A percentile compares a stretch with the other conserved stretches of the same genome.
phyloP scores from a whole-genome alignment of 2,113 vertebrate species.

The Emydura subglobosa region DNA sequence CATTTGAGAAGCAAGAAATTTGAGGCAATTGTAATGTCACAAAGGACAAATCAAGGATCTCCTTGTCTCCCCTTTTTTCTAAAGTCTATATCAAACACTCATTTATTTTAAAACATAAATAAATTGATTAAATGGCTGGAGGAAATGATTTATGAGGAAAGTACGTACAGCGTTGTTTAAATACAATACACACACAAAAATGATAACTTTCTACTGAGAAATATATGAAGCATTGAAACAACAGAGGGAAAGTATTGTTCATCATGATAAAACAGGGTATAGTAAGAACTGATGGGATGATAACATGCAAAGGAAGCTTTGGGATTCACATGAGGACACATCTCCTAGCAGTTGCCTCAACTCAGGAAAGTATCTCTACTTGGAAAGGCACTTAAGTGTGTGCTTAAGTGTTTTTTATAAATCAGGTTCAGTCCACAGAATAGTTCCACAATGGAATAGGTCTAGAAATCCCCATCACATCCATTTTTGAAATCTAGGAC shows the following conservation, averaged over 20 bases:
- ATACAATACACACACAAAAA: neutral
- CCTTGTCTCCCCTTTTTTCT: neutral
- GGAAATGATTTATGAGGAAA: neutral
- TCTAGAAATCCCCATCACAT: rapidly evolving
- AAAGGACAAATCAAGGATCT: neutral
- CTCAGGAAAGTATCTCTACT: neutral
- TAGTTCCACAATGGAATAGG: neutral
- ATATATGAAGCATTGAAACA: neutral
- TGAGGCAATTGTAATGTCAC: neutral
- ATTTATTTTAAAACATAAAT: neutral
- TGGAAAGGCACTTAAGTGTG: neutral
- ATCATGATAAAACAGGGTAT: neutral
- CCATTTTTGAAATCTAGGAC: neutral
- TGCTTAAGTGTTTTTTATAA: too few species aligned
- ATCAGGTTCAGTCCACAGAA: neutral
- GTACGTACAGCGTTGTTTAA: neutral
- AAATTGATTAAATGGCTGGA: neutral
- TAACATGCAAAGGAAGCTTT: neutral
- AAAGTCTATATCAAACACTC: neutral
- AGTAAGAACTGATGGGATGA: neutral
- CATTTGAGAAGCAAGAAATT: neutral
- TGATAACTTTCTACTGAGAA: neutral
- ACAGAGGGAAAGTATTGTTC: neutral
- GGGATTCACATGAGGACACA: neutral
- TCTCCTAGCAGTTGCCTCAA: neutral